Conservation (phyloP, 2,888 invertebrate species). For the Dexiosoma caninum region DNA sequence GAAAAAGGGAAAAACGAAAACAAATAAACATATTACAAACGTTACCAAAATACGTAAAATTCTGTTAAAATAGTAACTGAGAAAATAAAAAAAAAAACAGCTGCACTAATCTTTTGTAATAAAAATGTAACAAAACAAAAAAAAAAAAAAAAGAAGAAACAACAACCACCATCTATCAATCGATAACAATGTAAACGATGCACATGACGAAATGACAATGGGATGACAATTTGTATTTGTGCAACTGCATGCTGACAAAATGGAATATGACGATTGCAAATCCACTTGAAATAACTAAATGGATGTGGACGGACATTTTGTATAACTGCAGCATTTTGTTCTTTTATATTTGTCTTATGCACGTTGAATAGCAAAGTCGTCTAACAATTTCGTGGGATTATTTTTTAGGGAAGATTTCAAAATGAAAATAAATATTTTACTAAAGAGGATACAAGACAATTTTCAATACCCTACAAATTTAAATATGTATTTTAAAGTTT, state of each 20-base stretch:
- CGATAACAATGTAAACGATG: constrained; percentile 48
- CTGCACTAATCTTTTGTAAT: constrained; percentile 47
- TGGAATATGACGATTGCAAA: constrained; percentile 38
- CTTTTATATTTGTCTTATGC: constrained; percentile 24
- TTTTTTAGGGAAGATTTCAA: neutral
- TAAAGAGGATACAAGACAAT: neutral
- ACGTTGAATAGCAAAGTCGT: constrained; percentile 17
- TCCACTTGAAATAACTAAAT: constrained; percentile 18
- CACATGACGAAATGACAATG: constrained; percentile 48
- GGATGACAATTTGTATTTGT: constrained; percentile 48
- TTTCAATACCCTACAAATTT: neutral
- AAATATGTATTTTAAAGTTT: too few relatives aligned
- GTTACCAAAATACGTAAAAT: constrained; percentile 45
- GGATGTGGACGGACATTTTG: constrained; percentile 4
- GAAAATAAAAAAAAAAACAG: constrained; percentile 5
- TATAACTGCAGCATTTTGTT: constrained; percentile 32
- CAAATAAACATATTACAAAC: constrained; percentile 51
- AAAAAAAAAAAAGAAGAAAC: neutral
- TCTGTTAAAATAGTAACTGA: constrained; percentile 23
- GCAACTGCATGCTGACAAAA: constrained; percentile 41
- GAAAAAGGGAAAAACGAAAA: neutral
- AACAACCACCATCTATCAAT: constrained; percentile 15
- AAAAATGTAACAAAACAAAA: constrained; percentile 16
- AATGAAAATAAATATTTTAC: neutral
- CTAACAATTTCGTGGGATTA: constrained; percentile 13